Evolutionary conservation across 2,113 vertebrate species (phyloP), one percentile per base, ranked within the genome.

Genomic region (Ochotona princeps): DNA sequence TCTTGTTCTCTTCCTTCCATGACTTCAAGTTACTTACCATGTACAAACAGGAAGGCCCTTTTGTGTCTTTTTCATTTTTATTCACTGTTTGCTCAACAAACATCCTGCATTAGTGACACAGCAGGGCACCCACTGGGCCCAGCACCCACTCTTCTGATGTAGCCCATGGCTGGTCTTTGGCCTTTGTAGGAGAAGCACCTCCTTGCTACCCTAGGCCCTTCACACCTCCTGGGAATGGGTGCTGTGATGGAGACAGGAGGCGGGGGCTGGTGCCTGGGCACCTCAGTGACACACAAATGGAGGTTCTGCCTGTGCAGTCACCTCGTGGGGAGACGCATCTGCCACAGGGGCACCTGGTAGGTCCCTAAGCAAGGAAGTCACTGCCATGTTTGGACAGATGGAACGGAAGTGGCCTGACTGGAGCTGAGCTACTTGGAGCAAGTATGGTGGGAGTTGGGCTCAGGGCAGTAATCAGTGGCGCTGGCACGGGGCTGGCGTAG

Each of bases 61-160:
- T 79, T 17, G 18, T 30, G 10, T 51, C 35, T 35, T 5, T 47
- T 12, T 49, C 35, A 69, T 70, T 70, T 25, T 63, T 54, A 44
- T 13, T 23, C 0, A 0, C 17, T 3, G 1, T 90, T 87, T 92
- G 3, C 26, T 30, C 28, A 65, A 38, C 54, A 28, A 54, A 20
- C 5, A 11, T 51, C 79, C 78, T 82, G 47, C 1, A 0, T 83
- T 49, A 65, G 2, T 60, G 28, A 23, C 0, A 0, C 7, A 26
- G 14, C 2, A 21, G 30, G 44, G 7, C 4, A 18, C 2, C 18
- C 12, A 1, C 1, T 3, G 0, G 14, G 28, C 7, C 25, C 63
- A 78, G 65, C 3, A 18, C 23, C 25, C 17, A 2, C 17, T 0
- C 47, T 20, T 38, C 72, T n/a, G 28, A n/a, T 1, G 1, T 15